These are phyloP conservation scores for Limonius californicus DNA, from an alignment of 1,140 invertebrate species.

Conservation along the genomic window DNA sequence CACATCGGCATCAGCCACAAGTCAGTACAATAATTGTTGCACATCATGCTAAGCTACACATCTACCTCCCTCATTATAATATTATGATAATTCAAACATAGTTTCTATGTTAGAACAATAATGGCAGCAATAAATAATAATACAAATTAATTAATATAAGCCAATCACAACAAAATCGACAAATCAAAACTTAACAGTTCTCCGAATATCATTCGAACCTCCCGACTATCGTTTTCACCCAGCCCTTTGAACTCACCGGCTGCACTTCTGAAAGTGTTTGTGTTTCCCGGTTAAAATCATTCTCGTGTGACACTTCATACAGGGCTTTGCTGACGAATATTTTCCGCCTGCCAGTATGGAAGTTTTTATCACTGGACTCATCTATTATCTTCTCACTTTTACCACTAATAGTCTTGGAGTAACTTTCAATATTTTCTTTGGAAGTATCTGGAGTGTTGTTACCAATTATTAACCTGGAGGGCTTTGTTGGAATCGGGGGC, in stretches of 20 bases:
- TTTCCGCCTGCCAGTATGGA: conserved; percentile 4
- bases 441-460: neutral
- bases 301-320: conserved; percentile 13
- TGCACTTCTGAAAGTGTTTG: neutral
- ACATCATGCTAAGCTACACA: too few species aligned
- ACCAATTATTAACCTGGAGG: conserved; percentile 27
- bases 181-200: neutral
- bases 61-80: too few species aligned
- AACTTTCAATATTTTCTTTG: conserved; percentile 9
- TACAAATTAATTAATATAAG: too few species aligned
- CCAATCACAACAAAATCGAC: too few species aligned
- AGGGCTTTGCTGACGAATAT: conserved; percentile 10
- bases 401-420: neutral
- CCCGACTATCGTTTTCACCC: conserved; percentile 44
- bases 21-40: neutral
- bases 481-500: conserved; percentile 44
- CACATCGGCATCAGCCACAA: too few species aligned
- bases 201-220: conserved; percentile 43
- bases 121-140: neutral
- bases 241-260: conserved; percentile 34
- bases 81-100: neutral
- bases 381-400: conserved; percentile 13
- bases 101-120: too few species aligned
- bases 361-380: conserved; percentile 7
- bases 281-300: conserved; percentile 20